Percentiles rank a stretch among this genome's conserved stretches.
These are phyloP conservation scores for Caenorhabditis latens DNA, from an alignment of 1,140 invertebrate species.

Conservation along the genomic window DNA sequence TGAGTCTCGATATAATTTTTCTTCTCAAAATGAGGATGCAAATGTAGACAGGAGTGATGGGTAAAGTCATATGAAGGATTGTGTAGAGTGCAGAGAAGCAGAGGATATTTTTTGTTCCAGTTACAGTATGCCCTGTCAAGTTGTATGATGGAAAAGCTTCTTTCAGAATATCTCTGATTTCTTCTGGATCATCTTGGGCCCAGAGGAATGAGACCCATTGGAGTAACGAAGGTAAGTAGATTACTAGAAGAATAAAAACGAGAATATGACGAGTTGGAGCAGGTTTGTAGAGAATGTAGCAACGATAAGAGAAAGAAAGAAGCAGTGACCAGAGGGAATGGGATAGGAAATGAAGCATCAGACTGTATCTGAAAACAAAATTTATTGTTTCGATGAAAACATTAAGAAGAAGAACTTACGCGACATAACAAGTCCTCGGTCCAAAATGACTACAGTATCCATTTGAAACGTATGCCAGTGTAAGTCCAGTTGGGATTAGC, in stretches of 20 bases:
- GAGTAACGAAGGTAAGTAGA: neutral
- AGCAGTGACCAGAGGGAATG: conserved; percentile 52
- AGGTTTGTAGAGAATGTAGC: conserved; percentile 5
- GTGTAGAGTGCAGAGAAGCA: conserved; percentile 29
- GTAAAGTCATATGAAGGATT: conserved; percentile 47
- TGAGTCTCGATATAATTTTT: conserved; percentile 29
- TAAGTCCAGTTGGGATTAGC: conserved; percentile 54
- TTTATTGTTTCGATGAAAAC: neutral
- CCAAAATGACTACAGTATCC: conserved; percentile 52
- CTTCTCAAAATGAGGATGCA: conserved; percentile 30
- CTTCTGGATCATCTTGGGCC: conserved; percentile 18
- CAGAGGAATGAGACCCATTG: conserved; percentile 31
- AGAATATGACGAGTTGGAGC: conserved; percentile 15
- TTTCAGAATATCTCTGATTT: neutral
- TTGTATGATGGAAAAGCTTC: conserved; percentile 31
- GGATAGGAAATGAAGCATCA: conserved; percentile 49
- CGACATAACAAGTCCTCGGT: conserved; percentile 48
- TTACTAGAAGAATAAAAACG: neutral
- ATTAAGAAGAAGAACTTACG: neutral
- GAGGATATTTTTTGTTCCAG: conserved; percentile 42
- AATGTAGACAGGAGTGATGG: conserved; percentile 52
- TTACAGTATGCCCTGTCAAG: conserved; percentile 34
- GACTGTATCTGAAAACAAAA: conserved; percentile 33
- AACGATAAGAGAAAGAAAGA: conserved; percentile 5
- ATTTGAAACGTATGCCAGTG: conserved; percentile 57